Evolutionary conservation across 2,113 vertebrate genomes (phyloP), one percentile per base, ranked within the genome.

Genomic region (Leptobrachium ailaonicum): DNA sequence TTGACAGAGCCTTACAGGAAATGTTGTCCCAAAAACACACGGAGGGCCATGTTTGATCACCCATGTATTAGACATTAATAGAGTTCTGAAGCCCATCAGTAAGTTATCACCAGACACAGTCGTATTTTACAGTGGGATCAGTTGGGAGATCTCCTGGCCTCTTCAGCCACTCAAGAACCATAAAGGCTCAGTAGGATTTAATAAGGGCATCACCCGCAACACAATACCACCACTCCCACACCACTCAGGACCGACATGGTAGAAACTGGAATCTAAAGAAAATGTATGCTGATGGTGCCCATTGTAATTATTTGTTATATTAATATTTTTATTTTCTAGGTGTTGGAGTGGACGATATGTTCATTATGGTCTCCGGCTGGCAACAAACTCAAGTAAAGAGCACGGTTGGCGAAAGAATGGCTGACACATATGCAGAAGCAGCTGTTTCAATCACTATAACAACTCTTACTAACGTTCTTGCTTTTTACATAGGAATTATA

Each of bases 331-430:
- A 63, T 72, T 12, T 9, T 60, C 5, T 40, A 79, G 77, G 77
- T 41, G 91, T 96, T 84, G 95, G 95, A 0, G 90, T 97, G 0
- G 94, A 98, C 85, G 93, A 96, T 76, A 95, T 95, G 94, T 97
- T 97, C 85, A 95, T 97, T 87, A 90, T 96, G 92, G 90, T 97
- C 12, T 91, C 95, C 81, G 89, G 89, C 84, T 97, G 95, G 95
- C 93, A 96, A 80, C 89, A 90, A 84, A 96, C 92, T 41, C 41
- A 71, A 40, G 83, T 91, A 60, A 54, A 47, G 54, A 87, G 86
- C 56, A 82, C 1, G 2, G 78, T 91, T 58, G 79, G 11, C 0
- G 2, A 90, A 1, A 88, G 91, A 1, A 84, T 97, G 84, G 87
- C 93, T 0, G 76, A 79, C 4, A 93, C 95, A 13, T 96, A 95